Evolutionary conservation across 2,888 invertebrate species (phyloP), one percentile per base, ranked within the genome.

Genomic region (Pandemis heparana): DNA sequence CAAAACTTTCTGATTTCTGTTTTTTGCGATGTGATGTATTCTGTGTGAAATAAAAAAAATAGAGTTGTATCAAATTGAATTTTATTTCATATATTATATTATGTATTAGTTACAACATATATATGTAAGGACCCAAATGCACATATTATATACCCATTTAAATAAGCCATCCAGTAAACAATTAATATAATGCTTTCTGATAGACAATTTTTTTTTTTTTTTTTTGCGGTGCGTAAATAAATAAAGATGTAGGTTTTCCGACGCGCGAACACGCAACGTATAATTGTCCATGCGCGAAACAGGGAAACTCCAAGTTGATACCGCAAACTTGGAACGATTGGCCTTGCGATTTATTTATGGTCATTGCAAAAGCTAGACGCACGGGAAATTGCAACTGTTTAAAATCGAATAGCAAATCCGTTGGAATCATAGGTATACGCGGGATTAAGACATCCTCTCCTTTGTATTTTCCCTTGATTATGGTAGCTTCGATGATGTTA

Each of bases 201-300:
- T 78, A 75, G 32, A 78, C 77, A 38, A 77, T 76, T 75, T 77
- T 78, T 76, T 76, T 76, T 12, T 64, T 75, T 60, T 77, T 71
- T 46, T 76, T 76, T 73, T 77, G 69, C 48, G 77, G 76, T 67
- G 76, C 74, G 65, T 77, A 79, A 70, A 78, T 75, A 79, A 75
- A 77, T 51, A 80, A 75, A 10, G 71, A 43, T 43, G 76, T 62
- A 53, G 75, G 77, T 79, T 77, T 80, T 77, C 78, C 78, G 69
- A 79, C 79, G 23, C 79, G 78, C 59, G 78, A 81, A 77, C 77
- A 78, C 62, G 78, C 80, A 18, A 81, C 76, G 64, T 81, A 79
- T 71, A 80, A 77, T 76, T 80, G 79, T 41, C 79, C 78, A 80
- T 77, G 77, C 10, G 78, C 60, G 65, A 79, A 80, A 75, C 79